A percentile compares a stretch with the other conserved stretches of the same genome.
phyloP scores from a whole-genome alignment of 2,113 vertebrate species.

The Lucifuga dentata region DNA sequence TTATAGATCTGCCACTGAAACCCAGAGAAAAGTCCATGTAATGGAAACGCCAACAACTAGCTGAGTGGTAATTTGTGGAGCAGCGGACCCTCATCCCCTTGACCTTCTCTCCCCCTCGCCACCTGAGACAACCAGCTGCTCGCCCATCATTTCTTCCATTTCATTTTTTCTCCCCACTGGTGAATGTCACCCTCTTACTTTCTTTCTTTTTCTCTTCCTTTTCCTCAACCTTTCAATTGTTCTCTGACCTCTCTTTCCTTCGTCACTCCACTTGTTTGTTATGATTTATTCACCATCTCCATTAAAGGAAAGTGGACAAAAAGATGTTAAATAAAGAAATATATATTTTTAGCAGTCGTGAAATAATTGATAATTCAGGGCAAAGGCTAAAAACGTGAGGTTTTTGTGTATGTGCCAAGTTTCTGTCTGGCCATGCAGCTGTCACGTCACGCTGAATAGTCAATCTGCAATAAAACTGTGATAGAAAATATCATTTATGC shows the following conservation, averaged over 20 bases:
- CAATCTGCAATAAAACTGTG: too few relatives aligned
- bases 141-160: constrained; percentile 59
- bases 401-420: constrained; percentile 20
- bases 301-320: constrained; percentile 13
- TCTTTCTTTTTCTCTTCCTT: constrained; percentile 15
- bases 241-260: not conserved
- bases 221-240: constrained; percentile 29
- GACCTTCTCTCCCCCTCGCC: constrained; percentile 67
- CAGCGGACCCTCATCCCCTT: constrained; percentile 55
- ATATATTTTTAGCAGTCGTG: constrained; percentile 51
- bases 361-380: constrained; percentile 64
- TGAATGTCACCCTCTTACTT: constrained; percentile 62
- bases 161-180: constrained; percentile 31
- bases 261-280: constrained; percentile 14
- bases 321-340: constrained; percentile 60
- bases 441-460: constrained; percentile 46
- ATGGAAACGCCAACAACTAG: constrained; percentile 58
- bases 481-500: too few relatives aligned
- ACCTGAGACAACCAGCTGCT: constrained; percentile 39
- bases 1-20: constrained; percentile 59
- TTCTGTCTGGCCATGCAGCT: constrained; percentile 48
- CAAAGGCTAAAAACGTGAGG: constrained; percentile 20
- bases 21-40: constrained; percentile 55
- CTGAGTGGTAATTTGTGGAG: constrained; percentile 70
- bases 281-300: constrained; percentile 56